These are phyloP conservation scores for Nipponia nippon DNA, from an alignment of 2,113 vertebrate genomes.

Conservation along the genomic window DNA sequence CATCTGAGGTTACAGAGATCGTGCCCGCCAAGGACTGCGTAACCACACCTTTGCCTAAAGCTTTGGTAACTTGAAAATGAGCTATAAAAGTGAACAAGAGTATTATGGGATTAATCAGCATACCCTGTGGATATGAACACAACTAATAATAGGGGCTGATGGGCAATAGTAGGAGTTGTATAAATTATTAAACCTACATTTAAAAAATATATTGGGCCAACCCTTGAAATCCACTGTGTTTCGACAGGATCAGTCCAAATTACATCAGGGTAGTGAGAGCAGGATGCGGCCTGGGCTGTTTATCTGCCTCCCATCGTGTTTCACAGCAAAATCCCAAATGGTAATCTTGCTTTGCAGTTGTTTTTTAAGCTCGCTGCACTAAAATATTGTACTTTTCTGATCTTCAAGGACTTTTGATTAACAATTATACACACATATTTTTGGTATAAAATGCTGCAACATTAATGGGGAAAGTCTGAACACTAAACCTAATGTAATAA, in stretches of 20 bases:
- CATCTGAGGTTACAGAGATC: accelerated
- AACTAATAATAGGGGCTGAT: no score
- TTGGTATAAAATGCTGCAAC: not conserved
- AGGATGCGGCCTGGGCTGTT: not conserved
- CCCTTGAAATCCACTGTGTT: not conserved
- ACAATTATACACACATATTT: not conserved
- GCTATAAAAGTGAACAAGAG: not conserved
- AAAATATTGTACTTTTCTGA: not conserved
- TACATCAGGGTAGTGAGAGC: not conserved
- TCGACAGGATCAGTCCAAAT: not conserved
- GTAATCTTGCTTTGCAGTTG: not conserved
- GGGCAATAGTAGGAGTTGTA: not conserved
- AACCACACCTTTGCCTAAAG: not conserved
- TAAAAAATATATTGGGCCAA: not conserved
- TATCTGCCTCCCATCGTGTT: not conserved
- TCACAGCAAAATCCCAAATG: not conserved
- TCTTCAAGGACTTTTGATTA: not conserved
- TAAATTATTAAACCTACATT: not conserved
- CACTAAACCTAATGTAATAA: not conserved
- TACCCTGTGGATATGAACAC: not conserved
- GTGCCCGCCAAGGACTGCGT: not conserved
- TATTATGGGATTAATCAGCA: not conserved
- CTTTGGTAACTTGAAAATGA: not conserved
- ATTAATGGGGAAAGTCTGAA: not conserved
- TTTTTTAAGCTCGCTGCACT: not conserved